A percentile compares a stretch with the other conserved stretches of the same genome.
Evolutionary conservation across 2,113 vertebrate species (phyloP).

Genomic region (Motacilla alba): DNA sequence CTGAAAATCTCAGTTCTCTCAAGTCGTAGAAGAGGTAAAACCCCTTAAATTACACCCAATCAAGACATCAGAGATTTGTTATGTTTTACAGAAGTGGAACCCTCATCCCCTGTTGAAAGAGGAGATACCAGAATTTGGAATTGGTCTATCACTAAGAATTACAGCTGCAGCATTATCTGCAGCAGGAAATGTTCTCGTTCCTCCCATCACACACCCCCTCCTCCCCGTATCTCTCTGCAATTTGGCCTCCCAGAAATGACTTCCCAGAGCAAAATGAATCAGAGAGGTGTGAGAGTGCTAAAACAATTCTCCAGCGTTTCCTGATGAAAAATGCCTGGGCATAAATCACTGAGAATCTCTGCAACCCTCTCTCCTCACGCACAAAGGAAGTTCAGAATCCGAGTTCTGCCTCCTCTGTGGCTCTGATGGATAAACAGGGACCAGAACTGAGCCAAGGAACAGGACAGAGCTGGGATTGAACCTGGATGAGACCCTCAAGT

Average conservation of each 20-base stretch:
- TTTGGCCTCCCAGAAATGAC: not conserved
- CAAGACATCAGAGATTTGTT: not conserved
- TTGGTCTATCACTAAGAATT: not conserved
- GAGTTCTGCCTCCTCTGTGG: not conserved
- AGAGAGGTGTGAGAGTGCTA: not conserved
- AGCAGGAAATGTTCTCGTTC: not conserved
- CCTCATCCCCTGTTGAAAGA: not conserved
- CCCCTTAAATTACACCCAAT: not conserved
- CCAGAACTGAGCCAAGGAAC: not conserved
- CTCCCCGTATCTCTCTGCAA: not conserved
- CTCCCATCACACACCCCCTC: not conserved
- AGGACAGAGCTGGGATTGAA: accelerated
- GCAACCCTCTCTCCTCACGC: not conserved
- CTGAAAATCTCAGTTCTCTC: not conserved
- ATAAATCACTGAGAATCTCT: not conserved
- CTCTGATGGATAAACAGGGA: not conserved
- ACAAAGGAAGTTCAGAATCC: not conserved
- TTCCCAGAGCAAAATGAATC: slow-evolving; percentile 14
- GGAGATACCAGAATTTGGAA: not conserved
- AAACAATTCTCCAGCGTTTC: slow-evolving; percentile 25
- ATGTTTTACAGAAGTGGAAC: not conserved
- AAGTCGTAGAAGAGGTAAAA: not conserved
- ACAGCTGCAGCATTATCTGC: not conserved
- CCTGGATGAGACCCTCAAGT: too few species aligned
- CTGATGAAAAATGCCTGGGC: slow-evolving; percentile 24